Evolutionary conservation across 2,113 vertebrate species (phyloP), one percentile per base, ranked within the genome.

Genomic region (Megaptera novaeangliae): DNA sequence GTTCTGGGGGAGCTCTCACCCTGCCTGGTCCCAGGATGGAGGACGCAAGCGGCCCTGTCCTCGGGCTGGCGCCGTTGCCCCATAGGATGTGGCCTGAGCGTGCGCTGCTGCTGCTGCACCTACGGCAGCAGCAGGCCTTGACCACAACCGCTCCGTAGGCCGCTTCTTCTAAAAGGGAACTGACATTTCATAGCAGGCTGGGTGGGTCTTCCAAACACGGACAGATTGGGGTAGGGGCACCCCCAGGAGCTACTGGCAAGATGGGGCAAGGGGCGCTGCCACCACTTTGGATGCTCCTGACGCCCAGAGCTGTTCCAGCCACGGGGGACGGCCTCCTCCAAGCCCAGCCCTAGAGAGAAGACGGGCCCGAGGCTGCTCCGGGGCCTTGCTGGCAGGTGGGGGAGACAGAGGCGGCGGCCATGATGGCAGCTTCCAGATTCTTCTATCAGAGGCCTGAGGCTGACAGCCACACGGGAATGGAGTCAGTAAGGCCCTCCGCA

Each of bases 131-230:
- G 34, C 78, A 41, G 86, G 84, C 34, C 87, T 96, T 23, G 61
- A 97, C 98, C 98, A 93, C 98, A 98, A 78, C 91, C 34, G 34
- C 93, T 64, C 72, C 36, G 84, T 27, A 6, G 14, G 52, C 96
- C 25, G 12, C 7, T 72, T 39, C 72, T 81, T n/a, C 78, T 88
- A 25, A 52, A 68, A 41, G 31, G 80, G 83, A 90, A 66, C 87
- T 14, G 29, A 66, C 72, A 57, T 39, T 80, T 78, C 52, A 2
- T 1, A 52, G 93, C 23, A 14, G 64, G 3, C 29, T 21, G 8
- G 39, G 9, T 46, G n/a, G 12, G 31, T 61, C 83, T 75, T 57
- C 86, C 74, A 66, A 49, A 91, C 3, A 1, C 0, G 2, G 46
- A 34, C 39, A 0, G 31, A 23, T 0, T 11, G 29, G 36, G 31